Conservation (phyloP, 1,140 invertebrate species). For the Steinernema feltiae region DNA sequence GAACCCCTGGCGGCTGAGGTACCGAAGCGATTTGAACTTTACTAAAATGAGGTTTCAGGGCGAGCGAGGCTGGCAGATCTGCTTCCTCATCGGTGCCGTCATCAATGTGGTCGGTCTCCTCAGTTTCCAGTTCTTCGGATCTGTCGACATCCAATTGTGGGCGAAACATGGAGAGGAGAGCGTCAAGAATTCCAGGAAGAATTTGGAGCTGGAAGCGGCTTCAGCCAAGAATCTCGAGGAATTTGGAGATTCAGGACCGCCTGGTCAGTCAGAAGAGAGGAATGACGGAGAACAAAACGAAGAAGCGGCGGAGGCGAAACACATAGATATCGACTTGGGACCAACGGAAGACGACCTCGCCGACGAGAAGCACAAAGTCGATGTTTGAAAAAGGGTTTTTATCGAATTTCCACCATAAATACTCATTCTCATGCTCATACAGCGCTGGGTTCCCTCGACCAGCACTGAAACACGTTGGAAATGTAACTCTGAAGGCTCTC, state of each 20-base stretch:
- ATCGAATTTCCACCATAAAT: not conserved
- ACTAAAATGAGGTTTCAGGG: slow-evolving; percentile 23
- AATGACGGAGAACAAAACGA: too few relatives aligned
- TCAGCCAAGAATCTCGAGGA: not conserved
- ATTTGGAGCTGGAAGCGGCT: not conserved
- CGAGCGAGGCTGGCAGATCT: slow-evolving; percentile 26
- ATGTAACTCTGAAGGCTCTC: slow-evolving; percentile 32
- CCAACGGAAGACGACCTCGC: too few relatives aligned
- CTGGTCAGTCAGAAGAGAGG: too few relatives aligned
- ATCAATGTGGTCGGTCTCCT: slow-evolving; percentile 57
- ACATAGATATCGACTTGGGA: too few relatives aligned
- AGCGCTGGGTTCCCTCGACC: not conserved
- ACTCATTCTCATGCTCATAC: not conserved
- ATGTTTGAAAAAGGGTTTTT: too few relatives aligned
- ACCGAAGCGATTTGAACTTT: not conserved
- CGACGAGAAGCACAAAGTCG: too few relatives aligned
- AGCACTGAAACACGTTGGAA: slow-evolving; percentile 23
- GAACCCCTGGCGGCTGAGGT: slow-evolving; percentile 68
- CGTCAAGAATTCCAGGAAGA: not conserved
- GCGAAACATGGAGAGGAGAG: not conserved
- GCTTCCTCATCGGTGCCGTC: slow-evolving; percentile 51
- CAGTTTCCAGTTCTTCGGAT: slow-evolving; percentile 56
- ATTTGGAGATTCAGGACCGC: too few relatives aligned
- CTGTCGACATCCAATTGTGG: slow-evolving; percentile 40
- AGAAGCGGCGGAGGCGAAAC: too few relatives aligned